A percentile compares a stretch with the other conserved stretches of the same genome.
Conservation (phyloP, 1,140 invertebrate species). For the Bemisia tabaci region DNA sequence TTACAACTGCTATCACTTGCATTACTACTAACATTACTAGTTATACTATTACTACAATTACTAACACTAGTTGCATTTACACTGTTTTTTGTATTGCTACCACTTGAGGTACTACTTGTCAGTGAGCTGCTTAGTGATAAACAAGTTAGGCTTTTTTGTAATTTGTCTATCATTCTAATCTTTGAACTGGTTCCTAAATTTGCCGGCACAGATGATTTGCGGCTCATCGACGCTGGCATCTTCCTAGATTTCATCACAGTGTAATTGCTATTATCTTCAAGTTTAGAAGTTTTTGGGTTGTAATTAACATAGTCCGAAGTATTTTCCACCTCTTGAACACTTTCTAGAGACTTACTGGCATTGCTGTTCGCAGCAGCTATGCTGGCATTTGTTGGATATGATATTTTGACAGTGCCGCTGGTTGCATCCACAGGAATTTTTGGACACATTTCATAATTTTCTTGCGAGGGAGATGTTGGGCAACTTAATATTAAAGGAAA, state of each 20-base stretch:
- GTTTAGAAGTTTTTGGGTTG: neutral
- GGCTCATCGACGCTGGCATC: neutral
- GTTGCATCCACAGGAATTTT: neutral
- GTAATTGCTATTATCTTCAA: neutral
- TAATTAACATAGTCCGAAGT: neutral
- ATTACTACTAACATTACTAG: neutral
- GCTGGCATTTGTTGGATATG: neutral
- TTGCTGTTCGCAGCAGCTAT: too few species aligned
- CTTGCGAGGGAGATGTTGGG: neutral
- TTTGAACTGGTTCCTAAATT: neutral
- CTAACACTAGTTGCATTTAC: neutral
- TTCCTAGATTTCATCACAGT: neutral
- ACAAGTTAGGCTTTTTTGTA: neutral
- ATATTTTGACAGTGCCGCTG: neutral
- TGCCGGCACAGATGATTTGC: neutral
- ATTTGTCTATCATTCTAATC: neutral
- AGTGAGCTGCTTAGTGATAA: neutral
- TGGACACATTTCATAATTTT: neutral
- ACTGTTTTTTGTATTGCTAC: neutral
- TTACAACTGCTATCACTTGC: neutral
- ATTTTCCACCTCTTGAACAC: neutral
- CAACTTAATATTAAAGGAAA: neutral
- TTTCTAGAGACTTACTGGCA: neutral
- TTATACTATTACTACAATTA: neutral
- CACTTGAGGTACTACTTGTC: neutral